These are phyloP conservation scores for Cryptocheilus praepositus DNA, from an alignment of 2,888 invertebrate genomes.

Conservation along the genomic window DNA sequence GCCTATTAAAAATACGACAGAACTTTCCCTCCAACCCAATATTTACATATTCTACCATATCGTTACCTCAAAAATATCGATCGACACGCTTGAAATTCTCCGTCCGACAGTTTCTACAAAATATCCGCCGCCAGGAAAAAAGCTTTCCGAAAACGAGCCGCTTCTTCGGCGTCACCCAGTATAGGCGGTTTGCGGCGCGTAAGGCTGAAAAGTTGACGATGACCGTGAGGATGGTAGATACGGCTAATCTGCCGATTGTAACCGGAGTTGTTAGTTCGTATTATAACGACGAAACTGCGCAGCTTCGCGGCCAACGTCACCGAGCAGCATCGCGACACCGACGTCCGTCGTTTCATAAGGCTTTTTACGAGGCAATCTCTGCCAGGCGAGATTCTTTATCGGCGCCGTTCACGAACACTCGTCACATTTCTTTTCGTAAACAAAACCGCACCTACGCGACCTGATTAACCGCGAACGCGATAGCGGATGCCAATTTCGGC, in stretches of 20 bases:
- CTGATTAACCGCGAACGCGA: neutral
- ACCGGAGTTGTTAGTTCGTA: conserved; percentile 7
- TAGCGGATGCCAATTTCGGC: no score
- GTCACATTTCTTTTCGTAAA: neutral
- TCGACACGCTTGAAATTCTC: no score
- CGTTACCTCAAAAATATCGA: no score
- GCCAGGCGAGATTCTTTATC: neutral
- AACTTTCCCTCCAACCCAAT: no score
- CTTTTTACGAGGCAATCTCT: neutral
- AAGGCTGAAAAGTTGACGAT: neutral
- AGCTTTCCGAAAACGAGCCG: no score
- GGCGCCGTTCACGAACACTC: neutral
- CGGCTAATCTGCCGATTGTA: conserved; percentile 13
- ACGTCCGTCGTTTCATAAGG: conserved; percentile 21
- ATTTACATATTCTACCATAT: no score
- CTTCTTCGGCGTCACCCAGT: no score
- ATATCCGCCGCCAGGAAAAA: no score
- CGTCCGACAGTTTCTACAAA: no score
- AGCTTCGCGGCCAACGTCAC: conserved; percentile 6
- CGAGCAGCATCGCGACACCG: conserved; percentile 14
- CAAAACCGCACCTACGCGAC: neutral
- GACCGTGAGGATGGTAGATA: conserved; percentile 7
- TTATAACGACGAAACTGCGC: conserved; percentile 10
- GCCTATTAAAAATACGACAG: no score
- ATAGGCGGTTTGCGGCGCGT: no score